Percentiles rank a stretch among this genome's conserved stretches.
Evolutionary conservation across 2,797 vertebrate species (phyloP).

Genomic region (Anolis apletophallus): DNA sequence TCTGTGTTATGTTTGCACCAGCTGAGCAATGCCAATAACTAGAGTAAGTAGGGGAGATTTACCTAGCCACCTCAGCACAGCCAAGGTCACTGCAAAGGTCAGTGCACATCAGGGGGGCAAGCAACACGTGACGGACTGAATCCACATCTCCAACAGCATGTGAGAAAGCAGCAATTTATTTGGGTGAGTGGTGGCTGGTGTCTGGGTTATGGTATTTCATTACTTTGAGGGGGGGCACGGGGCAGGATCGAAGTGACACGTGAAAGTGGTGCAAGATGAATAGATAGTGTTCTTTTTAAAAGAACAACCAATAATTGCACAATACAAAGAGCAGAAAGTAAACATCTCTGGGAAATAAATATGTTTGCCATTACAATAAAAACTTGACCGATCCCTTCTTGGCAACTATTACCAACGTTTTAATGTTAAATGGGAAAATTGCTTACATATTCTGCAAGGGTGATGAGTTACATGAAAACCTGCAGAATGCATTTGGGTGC

Average conservation of each 20-base stretch:
- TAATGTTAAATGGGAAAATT: background rate
- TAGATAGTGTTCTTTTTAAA: background rate
- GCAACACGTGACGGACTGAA: background rate
- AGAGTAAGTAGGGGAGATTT: background rate
- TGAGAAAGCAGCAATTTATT: slow-evolving; percentile 13
- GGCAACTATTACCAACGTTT: background rate
- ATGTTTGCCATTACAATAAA: background rate
- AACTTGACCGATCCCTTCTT: background rate
- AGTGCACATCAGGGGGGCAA: background rate
- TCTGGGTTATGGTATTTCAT: background rate
- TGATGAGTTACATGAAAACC: background rate
- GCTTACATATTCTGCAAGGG: background rate
- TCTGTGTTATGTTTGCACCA: background rate
- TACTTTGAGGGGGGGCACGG: no score
- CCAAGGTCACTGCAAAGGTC: slow-evolving; percentile 27
- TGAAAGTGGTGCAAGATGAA: background rate
- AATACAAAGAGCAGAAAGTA: background rate
- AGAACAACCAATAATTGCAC: background rate
- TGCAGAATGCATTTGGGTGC: background rate
- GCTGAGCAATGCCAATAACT: background rate
- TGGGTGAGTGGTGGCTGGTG: background rate
- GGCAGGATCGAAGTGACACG: background rate
- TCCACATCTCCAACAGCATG: background rate
- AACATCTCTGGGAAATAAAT: background rate
- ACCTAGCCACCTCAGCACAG: slow-evolving; percentile 14